Evolutionary conservation across 35 echinoderm and acorn worm species (phyloP), one percentile per base, ranked within the genome.

Genomic region (Apostichopus japonicus): DNA sequence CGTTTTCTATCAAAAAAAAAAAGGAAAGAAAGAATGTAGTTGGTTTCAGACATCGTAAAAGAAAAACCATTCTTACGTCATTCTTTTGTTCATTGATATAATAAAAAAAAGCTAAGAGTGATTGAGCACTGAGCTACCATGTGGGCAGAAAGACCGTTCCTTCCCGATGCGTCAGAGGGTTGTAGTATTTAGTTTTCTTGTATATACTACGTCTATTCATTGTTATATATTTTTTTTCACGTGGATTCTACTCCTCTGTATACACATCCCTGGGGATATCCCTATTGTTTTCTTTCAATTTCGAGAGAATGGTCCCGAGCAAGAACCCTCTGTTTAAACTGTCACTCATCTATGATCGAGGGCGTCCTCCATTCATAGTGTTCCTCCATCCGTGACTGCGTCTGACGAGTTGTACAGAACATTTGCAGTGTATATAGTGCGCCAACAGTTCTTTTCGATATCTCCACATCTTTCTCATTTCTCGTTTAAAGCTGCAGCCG

Each of bases 281-380:
- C 33, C 27, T 6, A 83, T 83, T 83, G 79, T 83, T 83, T 52
- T 83, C 79, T 83, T 33, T 54, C 79, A 83, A 83, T 17, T 54
- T 83, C 17, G 54, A 83, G 51, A 54, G 79, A 83, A 83, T 83
- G 54, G 54, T 54, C 24, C 54, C 6, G 6, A 83, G 79, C 6
- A 17, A 83, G 79, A 83, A 83, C 17, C 44, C n/a, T 54, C 79
- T 67, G 11, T 83, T 83, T 83, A 17, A 17, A 17, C 24, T 83
- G 79, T 54, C 79, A 52, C 44, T 83, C 24, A 17, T 83, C 51
- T 83, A 52, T n/a, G 15, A 83, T 19, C 44, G 44, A 83, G 79
- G 79, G 44, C 63, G 44, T n/a, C 79, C 79, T 55, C 79, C 55
- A 54, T 83, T 83, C 79, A 83, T 2, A 33, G 13, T 17, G 54